Base-by-base conservation (phyloP, 2,888 invertebrate species). In the Octonoba sinensis region DNA sequence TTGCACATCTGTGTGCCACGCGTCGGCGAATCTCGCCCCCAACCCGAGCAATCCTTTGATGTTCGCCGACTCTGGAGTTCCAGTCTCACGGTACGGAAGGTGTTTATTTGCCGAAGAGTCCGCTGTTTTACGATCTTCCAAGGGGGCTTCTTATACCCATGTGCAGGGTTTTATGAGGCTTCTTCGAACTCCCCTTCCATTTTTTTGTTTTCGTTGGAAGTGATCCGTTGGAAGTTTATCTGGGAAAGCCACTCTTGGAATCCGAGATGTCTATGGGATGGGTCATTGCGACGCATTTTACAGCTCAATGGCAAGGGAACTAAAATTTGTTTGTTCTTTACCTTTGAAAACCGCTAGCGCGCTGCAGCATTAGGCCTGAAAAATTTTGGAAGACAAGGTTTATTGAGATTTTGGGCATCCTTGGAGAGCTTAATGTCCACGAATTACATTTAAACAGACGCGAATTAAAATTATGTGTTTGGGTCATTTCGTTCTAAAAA, bases 91-190 rank as follows among this genome's bases (percentile, higher is more conserved):
- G 69, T 44, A 56, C 59, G 62, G 72, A 73, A 79, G 79, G 79
- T 79, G 79, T 79, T 79, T 79, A 79, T 79, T 79, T 79, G 79
- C 73, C 47, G 59, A 79, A 62, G 66, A 62, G 62, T 51, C 69
- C 54, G 20, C 15, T 73, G 46, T 79, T 73, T 79, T 72, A 72
- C 72, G 67, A 64, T 47, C 56, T 49, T 24, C 59, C 15, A 18
- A 57, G 46, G 57, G 24, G 54, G 49, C 47, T 66, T 46, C 66
- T 27, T 46, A 8, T 46, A 54, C 22, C 51, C 54, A 54, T 56
- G 54, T 76, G 62, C 47, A 56, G 54, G 46, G 20, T 77, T 71
- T 77, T 71, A 77, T 65, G 77, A 24, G 46, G 59, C 62, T 65
- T 71, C 71, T 22, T n/a, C 47, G 59, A 16, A 77, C 36, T 36